Percentiles rank a stretch among this genome's conserved stretches.
Conservation (phyloP, 2,113 vertebrate genomes). For the Euleptes europaea region DNA sequence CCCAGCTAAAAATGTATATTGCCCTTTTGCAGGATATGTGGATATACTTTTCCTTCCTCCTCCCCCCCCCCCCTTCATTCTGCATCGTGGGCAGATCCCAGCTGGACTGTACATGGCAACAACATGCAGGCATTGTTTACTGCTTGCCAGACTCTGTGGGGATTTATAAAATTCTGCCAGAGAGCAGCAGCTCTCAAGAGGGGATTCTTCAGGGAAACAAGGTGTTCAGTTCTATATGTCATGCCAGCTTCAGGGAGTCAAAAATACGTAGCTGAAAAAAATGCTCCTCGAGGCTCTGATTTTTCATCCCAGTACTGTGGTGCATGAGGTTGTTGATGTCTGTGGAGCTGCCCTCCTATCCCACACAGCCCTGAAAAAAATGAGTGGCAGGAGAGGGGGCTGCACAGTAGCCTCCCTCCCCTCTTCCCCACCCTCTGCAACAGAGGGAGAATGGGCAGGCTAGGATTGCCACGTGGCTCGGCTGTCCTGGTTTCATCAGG, state of each 20-base stretch:
- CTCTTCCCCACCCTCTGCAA: neutral
- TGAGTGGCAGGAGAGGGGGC: neutral
- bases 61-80: neutral
- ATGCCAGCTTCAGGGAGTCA: conserved; percentile 15
- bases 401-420: neutral
- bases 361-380: neutral
- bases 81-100: conserved; percentile 65
- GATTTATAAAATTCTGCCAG: conserved; percentile 65
- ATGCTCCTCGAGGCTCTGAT: neutral
- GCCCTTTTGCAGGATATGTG: conserved; percentile 70
- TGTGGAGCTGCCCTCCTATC: neutral
- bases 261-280: conserved; percentile 27
- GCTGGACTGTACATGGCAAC: conserved; percentile 64
- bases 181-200: conserved; percentile 58
- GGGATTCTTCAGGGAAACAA: conserved; percentile 60
- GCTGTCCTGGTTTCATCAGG: too few species aligned
- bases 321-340: neutral
- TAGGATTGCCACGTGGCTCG: too few species aligned
- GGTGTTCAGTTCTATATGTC: conserved; percentile 38
- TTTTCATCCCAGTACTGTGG: neutral
- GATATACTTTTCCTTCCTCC: conserved; percentile 53
- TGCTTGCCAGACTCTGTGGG: conserved; percentile 62
- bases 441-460: too few species aligned
- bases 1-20: conserved; percentile 80
- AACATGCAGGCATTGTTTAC: conserved; percentile 69